Evolutionary conservation across 2,888 invertebrate genomes (phyloP).

Genomic region (Ethmia dodecea): DNA sequence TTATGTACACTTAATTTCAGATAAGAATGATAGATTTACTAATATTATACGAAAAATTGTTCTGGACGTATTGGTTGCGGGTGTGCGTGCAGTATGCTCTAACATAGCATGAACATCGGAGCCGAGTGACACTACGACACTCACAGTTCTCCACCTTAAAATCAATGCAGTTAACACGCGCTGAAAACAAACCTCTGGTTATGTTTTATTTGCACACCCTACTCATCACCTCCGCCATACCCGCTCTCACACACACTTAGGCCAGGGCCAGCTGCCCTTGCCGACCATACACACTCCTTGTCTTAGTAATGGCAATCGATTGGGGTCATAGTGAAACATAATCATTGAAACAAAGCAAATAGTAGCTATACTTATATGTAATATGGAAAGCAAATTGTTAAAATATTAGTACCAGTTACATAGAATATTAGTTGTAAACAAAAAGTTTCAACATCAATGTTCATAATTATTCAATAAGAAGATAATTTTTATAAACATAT

Average conservation of each 20-base stretch:
- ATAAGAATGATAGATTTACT: no score
- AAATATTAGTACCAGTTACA: no score
- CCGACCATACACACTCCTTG: no score
- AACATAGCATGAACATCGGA: conserved; percentile 67
- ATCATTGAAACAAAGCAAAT: conserved; percentile 1
- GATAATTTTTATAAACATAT: background rate
- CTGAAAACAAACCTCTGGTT: conserved; percentile 76
- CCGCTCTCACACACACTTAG: background rate
- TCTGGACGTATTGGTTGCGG: conserved; percentile 52
- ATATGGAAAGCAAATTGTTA: conserved; percentile 3
- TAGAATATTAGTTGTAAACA: no score
- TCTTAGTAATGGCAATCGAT: no score
- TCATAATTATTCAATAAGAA: background rate
- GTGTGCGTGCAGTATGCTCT: conserved; percentile 51
- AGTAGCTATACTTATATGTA: conserved; percentile 2
- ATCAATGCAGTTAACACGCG: conserved; percentile 79
- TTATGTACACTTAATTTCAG: no score
- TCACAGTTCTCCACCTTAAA: conserved; percentile 80
- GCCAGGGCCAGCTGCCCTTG: no score
- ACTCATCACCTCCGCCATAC: conserved; percentile 21
- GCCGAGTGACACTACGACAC: conserved; percentile 72
- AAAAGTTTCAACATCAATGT: background rate
- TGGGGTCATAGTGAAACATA: no score
- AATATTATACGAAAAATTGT: conserved; percentile 42
- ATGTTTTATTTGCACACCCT: conserved; percentile 59